Conservation (phyloP, 2,888 invertebrate species). For the Cactoblastis cactorum region DNA sequence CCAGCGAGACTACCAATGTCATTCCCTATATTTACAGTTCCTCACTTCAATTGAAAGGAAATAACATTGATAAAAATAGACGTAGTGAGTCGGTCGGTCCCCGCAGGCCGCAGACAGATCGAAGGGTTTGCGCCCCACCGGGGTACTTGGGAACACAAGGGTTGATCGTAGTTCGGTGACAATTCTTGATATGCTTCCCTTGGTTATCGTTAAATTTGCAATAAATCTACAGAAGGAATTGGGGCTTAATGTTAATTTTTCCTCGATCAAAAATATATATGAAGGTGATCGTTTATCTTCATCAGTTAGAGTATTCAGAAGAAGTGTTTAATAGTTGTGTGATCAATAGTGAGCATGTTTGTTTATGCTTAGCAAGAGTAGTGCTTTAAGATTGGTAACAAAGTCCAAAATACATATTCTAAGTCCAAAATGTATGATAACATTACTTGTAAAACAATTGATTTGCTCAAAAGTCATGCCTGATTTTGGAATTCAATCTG, state of each 20-base stretch:
- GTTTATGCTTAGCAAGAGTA: no score
- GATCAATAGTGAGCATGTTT: no score
- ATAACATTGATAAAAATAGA: conserved; percentile 9
- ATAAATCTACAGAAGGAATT: no score
- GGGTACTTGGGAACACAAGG: neutral
- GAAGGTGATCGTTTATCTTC: no score
- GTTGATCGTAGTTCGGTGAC: neutral
- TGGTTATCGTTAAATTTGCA: neutral
- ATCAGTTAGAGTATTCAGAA: neutral
- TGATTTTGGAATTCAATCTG: no score
- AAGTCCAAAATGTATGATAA: neutral
- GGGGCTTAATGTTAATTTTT: no score
- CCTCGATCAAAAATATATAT: no score
- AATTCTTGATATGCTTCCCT: neutral
- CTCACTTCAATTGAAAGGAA: conserved; percentile 5
- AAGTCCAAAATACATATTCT: neutral
- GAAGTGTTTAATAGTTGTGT: neutral
- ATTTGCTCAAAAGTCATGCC: no score
- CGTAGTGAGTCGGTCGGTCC: neutral
- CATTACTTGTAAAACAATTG: neutral
- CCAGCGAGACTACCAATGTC: neutral
- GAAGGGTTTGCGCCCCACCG: conserved; percentile 6
- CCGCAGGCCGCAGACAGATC: conserved; percentile 5
- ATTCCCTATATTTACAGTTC: neutral
- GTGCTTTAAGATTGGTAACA: neutral